Conservation (phyloP, 2,888 invertebrate species). For the Arge pagana region DNA sequence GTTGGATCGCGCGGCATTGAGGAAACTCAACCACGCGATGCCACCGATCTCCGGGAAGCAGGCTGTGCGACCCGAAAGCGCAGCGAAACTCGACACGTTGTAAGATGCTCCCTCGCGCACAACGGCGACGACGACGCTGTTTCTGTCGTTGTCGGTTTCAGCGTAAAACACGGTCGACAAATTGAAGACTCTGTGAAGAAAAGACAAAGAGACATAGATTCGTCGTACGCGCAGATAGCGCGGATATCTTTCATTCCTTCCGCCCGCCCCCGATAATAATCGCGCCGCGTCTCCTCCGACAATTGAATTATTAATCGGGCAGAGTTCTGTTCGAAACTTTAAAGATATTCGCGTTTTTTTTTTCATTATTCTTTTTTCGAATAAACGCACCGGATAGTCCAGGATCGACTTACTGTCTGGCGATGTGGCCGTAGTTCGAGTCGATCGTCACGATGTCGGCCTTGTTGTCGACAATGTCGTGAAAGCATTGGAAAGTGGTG, state of each 20-base stretch:
- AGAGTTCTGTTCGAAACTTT: too few relatives aligned
- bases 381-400: too few relatives aligned
- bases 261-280: too few relatives aligned
- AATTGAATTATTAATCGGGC: too few relatives aligned
- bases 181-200: constrained; percentile 61
- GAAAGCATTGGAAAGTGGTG: constrained; percentile 62
- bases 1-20: constrained; percentile 61
- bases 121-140: constrained; percentile 62
- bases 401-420: constrained; percentile 62
- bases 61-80: constrained; percentile 63
- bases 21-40: constrained; percentile 68
- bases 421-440: constrained; percentile 68
- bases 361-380: too few relatives aligned
- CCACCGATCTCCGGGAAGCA: constrained; percentile 73
- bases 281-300: too few relatives aligned
- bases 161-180: constrained; percentile 65
- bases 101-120: constrained; percentile 57
- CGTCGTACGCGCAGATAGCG: too few relatives aligned
- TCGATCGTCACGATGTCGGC: constrained; percentile 67
- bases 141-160: constrained; percentile 61
- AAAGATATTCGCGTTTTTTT: too few relatives aligned
- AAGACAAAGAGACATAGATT: too few relatives aligned
- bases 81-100: constrained; percentile 61
- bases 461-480: constrained; percentile 58
- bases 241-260: too few relatives aligned